Evolutionary conservation across 2,113 vertebrate genomes (phyloP).

Genomic region (Aegithalos caudatus): DNA sequence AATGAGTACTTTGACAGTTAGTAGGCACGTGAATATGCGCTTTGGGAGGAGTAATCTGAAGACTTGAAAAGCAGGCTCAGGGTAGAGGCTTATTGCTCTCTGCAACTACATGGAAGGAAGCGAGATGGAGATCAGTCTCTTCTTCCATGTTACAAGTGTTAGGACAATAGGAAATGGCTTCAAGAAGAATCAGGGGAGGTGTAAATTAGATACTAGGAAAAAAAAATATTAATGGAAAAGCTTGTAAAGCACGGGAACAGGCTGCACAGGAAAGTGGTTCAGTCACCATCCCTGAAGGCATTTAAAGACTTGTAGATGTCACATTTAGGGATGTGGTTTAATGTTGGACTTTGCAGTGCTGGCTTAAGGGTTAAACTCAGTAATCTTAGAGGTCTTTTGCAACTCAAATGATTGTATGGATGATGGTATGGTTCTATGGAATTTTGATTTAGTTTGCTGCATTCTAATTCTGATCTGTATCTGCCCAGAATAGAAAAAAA

Average conservation of each 20-base stretch:
- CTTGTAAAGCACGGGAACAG: background rate
- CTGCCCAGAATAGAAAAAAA: background rate
- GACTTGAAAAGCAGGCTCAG: background rate
- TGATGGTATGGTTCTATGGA: background rate
- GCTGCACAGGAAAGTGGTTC: background rate
- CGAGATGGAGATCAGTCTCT: background rate
- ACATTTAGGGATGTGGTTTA: fast-evolving
- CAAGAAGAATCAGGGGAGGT: background rate
- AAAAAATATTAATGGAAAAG: background rate
- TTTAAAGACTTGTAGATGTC: background rate
- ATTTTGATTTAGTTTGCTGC: background rate
- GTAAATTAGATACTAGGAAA: background rate
- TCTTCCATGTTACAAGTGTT: fast-evolving
- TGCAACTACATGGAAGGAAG: background rate
- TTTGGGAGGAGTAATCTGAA: background rate
- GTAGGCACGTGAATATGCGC: background rate
- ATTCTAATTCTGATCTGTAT: background rate
- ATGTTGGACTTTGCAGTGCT: background rate
- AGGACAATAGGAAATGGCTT: background rate
- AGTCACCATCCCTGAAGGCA: background rate
- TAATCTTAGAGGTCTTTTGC: background rate
- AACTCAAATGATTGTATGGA: background rate
- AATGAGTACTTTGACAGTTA: background rate
- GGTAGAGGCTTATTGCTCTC: background rate
- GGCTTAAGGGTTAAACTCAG: background rate